Base-by-base conservation (phyloP, 2,113 vertebrate genomes). In the human region DNA sequence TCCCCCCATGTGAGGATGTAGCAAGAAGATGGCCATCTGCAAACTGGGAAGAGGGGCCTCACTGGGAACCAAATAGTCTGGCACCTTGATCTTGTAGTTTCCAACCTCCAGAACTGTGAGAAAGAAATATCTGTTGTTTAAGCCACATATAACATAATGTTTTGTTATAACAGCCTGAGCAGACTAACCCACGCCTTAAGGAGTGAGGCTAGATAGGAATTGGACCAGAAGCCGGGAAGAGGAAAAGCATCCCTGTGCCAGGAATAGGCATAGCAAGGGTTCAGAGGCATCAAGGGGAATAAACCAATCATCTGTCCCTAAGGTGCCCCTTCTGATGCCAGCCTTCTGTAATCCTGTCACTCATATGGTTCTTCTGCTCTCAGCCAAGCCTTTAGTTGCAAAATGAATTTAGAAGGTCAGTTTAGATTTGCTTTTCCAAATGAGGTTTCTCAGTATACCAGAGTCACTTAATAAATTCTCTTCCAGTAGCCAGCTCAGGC, bases 401-500 rank as follows among this genome's bases (percentile, higher is more conserved):
- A 82, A 76, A n/a, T 76, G 50, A 59, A 70, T 93, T 57, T 90
- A 68, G 32, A 66, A 82, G 32, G 78, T 95, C 45, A 30, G 11
- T 64, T 81, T 96, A 88, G 81, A 90, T 87, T 95, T 87, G n/a
- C 59, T 70, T 91, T 96, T 88, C 40, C n/a, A 87, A 82, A 30
- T 90, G 66, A 93, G 57, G 30, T 90, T 91, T 90, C 72, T 90
- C 32, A 57, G 17, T 76, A n/a, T 55, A 64, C 32, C 35, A 66
- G 82, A 73, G 66, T 30, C 32, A 48, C 52, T 90, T 90, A 85
- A 76, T 89, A 89, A 72, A 73, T 75, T 93, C 25, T 95, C 35
- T 87, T 61, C 18, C 43, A 90, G 75, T 27, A 43, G n/a, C 61
- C 38, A 87, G 61, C 40, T 82, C 11, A 87, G 68, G 48, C 75